phyloP scores from a whole-genome alignment of 1,140 invertebrate genomes.

The Pristionchus pacificus region DNA sequence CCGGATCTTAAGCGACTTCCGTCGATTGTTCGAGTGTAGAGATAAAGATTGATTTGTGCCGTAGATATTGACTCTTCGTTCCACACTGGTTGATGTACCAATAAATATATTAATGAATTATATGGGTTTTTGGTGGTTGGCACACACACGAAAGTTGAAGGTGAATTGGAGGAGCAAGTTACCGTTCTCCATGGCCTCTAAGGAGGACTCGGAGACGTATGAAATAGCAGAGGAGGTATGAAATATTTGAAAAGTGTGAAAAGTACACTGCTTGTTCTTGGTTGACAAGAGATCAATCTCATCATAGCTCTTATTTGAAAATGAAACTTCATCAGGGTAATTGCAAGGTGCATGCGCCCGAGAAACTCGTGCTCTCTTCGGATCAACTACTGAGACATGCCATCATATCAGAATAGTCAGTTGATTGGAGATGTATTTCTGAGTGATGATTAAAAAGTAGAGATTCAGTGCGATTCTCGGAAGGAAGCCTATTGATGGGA shows the following conservation, averaged over 20 bases:
- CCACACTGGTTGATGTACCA: neutral
- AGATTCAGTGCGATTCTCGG: constrained; percentile 1
- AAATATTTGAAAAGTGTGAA: neutral
- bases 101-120: neutral
- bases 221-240: neutral
- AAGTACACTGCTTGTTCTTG: too few relatives aligned
- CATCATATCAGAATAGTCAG: constrained; percentile 9
- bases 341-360: neutral
- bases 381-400: constrained; percentile 2
- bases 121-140: too few relatives aligned
- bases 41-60: constrained; percentile 1
- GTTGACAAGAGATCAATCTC: too few relatives aligned
- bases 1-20: constrained; percentile 25
- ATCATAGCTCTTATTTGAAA: too few relatives aligned
- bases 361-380: neutral
- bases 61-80: too few relatives aligned
- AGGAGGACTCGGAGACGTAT: neutral
- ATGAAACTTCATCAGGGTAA: too few relatives aligned
- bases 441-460: neutral
- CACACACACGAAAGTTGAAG: neutral
- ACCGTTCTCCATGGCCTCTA: neutral
- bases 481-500: constrained; percentile 6
- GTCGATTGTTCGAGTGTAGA: constrained; percentile 6
- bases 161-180: neutral
- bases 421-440: neutral